Evolutionary conservation across 2,113 vertebrate genomes (phyloP).

Genomic region (Phalacrocorax pelagicus): DNA sequence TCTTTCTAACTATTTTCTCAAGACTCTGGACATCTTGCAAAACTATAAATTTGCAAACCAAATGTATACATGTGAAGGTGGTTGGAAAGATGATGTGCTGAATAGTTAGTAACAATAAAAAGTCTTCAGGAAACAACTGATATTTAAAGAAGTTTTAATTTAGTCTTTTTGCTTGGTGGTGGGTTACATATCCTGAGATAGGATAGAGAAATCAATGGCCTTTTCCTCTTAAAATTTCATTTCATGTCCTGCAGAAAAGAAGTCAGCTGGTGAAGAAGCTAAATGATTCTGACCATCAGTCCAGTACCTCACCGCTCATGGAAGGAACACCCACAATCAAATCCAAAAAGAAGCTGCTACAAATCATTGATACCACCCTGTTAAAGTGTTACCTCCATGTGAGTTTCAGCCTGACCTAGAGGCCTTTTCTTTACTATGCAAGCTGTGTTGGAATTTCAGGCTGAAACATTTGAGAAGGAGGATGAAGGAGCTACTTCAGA

Average conservation of each 20-base stretch:
- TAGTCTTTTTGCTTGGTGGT: background rate
- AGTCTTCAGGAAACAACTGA: background rate
- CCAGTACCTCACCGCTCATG: slow-evolving; percentile 92
- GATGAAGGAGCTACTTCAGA: background rate
- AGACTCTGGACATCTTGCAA: background rate
- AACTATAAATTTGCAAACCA: background rate
- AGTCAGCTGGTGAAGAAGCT: slow-evolving; percentile 95
- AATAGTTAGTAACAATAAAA: background rate
- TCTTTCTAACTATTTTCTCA: background rate
- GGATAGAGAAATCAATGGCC: background rate
- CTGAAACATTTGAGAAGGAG: background rate
- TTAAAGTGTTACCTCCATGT: slow-evolving; percentile 98
- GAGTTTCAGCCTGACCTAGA: slow-evolving; percentile 40
- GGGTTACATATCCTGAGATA: background rate
- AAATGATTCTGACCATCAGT: slow-evolving; percentile 91
- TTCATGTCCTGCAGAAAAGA: slow-evolving; percentile 83
- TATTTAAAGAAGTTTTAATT: background rate
- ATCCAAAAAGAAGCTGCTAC: slow-evolving; percentile 94
- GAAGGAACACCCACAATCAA: slow-evolving; percentile 97
- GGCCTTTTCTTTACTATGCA: accelerated
- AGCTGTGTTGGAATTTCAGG: background rate
- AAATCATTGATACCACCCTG: slow-evolving; percentile 97
- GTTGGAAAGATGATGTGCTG: background rate
- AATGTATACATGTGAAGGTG: background rate
- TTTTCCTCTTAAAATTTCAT: background rate